phyloP scores from a whole-genome alignment of 2,888 invertebrate species.

The Cenopis cana region DNA sequence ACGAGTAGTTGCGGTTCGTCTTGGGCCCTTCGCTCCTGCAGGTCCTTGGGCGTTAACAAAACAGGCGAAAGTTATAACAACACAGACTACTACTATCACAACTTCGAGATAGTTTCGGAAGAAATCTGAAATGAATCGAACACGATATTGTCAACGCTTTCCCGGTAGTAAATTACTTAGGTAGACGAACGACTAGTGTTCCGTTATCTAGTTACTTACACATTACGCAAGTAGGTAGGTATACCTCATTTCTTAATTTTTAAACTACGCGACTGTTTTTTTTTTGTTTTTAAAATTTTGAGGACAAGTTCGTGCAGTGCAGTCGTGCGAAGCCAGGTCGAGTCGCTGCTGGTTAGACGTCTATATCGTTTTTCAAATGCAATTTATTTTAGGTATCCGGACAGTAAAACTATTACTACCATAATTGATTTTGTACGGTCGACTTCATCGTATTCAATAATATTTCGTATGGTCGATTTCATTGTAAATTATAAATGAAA shows the following conservation, averaged over 20 bases:
- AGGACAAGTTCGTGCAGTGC: too few relatives aligned
- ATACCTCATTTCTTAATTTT: too few relatives aligned
- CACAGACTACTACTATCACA: neutral
- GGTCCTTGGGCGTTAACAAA: neutral
- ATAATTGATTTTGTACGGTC: conserved; percentile 16
- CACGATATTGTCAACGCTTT: neutral
- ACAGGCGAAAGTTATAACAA: neutral
- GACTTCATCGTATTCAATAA: conserved; percentile 3
- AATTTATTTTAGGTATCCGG: neutral
- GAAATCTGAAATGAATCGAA: neutral
- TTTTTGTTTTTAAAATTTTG: too few relatives aligned
- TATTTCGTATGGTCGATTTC: conserved; percentile 13
- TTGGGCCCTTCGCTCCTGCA: neutral
- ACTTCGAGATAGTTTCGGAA: neutral
- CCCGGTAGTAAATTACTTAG: too few relatives aligned
- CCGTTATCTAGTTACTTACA: too few relatives aligned
- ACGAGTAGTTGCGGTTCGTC: neutral
- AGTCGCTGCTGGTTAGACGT: too few relatives aligned
- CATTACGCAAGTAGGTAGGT: too few relatives aligned
- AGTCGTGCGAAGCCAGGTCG: too few relatives aligned
- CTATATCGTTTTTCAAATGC: too few relatives aligned
- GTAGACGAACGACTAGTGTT: too few relatives aligned
- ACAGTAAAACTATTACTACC: neutral
- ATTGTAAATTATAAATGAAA: neutral
- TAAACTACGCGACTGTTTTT: too few relatives aligned